Evolutionary conservation across 2,797 vertebrate species (phyloP).

Genomic region (Thunnus albacares): DNA sequence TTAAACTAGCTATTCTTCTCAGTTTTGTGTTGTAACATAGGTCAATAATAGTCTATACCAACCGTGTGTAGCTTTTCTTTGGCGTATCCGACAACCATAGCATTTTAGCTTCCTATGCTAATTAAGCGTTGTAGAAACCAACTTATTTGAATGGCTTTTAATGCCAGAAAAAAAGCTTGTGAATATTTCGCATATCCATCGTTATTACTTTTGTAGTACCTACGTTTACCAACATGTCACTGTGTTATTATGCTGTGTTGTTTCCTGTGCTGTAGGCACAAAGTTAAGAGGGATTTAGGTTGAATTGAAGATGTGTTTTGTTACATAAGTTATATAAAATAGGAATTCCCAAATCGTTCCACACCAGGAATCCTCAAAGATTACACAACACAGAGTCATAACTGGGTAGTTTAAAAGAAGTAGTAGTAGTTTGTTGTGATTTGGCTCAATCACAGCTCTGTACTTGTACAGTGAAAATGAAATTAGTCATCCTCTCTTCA

Average conservation of each 20-base stretch:
- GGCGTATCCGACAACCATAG: constrained; percentile 3
- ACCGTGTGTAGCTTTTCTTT: not conserved
- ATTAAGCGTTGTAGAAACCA: not conserved
- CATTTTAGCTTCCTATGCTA: constrained; percentile 53
- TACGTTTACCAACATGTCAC: not conserved
- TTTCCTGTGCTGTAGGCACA: not conserved
- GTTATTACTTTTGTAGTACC: not conserved
- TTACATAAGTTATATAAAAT: not conserved
- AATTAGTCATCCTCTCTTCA: not conserved
- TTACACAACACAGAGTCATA: not conserved
- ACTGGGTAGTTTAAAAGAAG: too few relatives aligned
- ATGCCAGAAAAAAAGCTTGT: not conserved
- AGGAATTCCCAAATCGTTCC: too few relatives aligned
- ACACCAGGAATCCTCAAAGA: too few relatives aligned
- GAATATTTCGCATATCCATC: not conserved
- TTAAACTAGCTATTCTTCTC: not conserved
- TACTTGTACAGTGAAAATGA: not conserved
- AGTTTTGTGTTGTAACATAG: accelerated
- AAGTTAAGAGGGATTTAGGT: not conserved
- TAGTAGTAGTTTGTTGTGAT: not conserved
- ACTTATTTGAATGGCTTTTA: not conserved
- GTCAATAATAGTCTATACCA: not conserved
- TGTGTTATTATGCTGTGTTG: too few relatives aligned
- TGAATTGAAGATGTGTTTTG: not conserved
- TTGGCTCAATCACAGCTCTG: not conserved